These are phyloP conservation scores for Lepidocolaptes lacrymiger DNA, from an alignment of 2,797 vertebrate genomes.

Conservation along the genomic window DNA sequence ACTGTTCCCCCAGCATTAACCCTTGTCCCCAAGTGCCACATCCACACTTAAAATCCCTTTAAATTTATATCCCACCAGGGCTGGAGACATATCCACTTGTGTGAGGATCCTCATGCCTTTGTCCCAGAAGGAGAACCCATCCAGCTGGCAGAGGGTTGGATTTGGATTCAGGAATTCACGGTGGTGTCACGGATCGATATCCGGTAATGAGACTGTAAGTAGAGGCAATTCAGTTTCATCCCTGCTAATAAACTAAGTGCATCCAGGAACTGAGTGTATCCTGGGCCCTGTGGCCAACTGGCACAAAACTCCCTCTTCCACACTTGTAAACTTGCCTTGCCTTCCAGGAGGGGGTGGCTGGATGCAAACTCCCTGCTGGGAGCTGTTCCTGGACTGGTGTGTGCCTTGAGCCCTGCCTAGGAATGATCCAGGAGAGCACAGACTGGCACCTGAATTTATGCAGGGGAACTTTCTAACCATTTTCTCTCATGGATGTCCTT, in stretches of 20 bases:
- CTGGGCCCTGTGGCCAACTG: conserved; percentile 28
- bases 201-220: not conserved
- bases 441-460: not conserved
- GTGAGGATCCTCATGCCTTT: not conserved
- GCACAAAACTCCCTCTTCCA: not conserved
- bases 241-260: conserved; percentile 26
- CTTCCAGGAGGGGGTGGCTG: conserved; percentile 20
- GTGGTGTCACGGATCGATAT: not conserved
- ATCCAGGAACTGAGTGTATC: not conserved
- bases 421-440: conserved; percentile 7
- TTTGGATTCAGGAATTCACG: not conserved
- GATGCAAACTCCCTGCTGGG: not conserved
- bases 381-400: not conserved
- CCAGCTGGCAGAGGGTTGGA: not conserved
- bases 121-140: not conserved
- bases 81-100: fast-evolving
- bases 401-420: not conserved
- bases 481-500: not conserved
- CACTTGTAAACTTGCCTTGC: not conserved
- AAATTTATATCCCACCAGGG: not conserved
- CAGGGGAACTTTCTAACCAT: not conserved
- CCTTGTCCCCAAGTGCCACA: not conserved
- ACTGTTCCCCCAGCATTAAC: not conserved
- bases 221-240: not conserved
- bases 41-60: not conserved